Evolutionary conservation across 2,888 invertebrate species (phyloP).

Genomic region (Limnephilus lunatus): DNA sequence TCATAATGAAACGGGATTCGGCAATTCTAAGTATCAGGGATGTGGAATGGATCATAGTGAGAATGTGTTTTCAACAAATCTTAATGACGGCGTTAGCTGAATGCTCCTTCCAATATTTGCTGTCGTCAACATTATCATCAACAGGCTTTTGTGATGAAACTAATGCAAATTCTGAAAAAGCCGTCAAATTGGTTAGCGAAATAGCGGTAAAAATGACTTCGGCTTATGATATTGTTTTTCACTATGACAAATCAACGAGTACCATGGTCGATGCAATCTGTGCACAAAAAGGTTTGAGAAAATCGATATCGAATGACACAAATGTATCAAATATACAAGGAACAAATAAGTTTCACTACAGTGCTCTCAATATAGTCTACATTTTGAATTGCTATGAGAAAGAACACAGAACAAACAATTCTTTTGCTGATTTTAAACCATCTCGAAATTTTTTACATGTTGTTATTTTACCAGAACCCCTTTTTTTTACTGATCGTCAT

Average conservation of each 20-base stretch:
- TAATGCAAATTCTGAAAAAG: neutral
- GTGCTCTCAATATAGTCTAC: neutral
- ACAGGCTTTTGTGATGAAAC: neutral
- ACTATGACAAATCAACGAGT: slow-evolving; percentile 22
- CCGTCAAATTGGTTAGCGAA: slow-evolving; percentile 37
- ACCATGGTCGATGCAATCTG: slow-evolving; percentile 9
- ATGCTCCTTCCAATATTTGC: neutral
- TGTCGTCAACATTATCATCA: neutral
- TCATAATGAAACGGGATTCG: neutral
- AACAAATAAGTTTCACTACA: slow-evolving; percentile 25
- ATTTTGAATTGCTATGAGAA: neutral
- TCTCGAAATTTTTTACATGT: slow-evolving; percentile 15
- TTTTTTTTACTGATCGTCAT: neutral
- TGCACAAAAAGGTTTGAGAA: neutral
- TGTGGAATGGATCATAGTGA: neutral
- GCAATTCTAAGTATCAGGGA: neutral
- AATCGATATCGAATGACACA: neutral
- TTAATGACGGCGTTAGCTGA: neutral
- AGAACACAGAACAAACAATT: neutral
- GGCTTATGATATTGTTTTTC: slow-evolving; percentile 27
- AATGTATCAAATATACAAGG: neutral
- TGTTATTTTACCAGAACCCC: slow-evolving; percentile 16
- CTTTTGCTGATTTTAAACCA: neutral
- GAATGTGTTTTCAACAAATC: neutral
- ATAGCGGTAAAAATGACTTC: slow-evolving; percentile 27